Evolutionary conservation across 2,888 invertebrate genomes (phyloP).

Genomic region (Seladonia tumulorum): DNA sequence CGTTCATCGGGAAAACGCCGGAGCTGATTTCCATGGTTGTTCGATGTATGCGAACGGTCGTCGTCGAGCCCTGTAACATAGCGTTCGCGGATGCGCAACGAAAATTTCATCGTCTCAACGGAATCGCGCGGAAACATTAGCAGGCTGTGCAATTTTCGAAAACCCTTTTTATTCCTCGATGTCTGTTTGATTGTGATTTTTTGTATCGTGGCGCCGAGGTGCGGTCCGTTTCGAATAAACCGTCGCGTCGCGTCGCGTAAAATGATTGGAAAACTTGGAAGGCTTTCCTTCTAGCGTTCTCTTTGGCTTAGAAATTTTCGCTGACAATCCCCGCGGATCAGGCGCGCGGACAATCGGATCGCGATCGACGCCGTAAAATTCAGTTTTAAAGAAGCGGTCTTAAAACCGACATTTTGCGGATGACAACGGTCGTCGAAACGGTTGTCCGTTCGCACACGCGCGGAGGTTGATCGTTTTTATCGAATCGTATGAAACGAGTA

Average conservation of each 20-base stretch:
- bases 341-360: neutral
- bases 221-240: neutral
- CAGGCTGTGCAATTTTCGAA: conserved; percentile 67
- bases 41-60: neutral
- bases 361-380: conserved; percentile 58
- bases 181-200: conserved; percentile 40
- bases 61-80: conserved; percentile 42
- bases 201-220: conserved; percentile 29
- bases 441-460: neutral
- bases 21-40: conserved; percentile 4
- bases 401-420: conserved; percentile 71
- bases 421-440: neutral
- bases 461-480: neutral
- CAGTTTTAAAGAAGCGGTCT: conserved; percentile 76
- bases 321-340: neutral
- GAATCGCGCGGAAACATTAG: conserved; percentile 48
- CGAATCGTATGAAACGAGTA: neutral
- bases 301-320: neutral
- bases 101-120: conserved; percentile 37
- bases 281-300: neutral
- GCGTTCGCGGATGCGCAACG: conserved; percentile 29
- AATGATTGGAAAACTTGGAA: conserved; percentile 17
- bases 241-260: conserved; percentile 40
- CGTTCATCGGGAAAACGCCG: neutral
- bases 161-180: conserved; percentile 48